Evolutionary conservation across 1,140 invertebrate species (phyloP).

Genomic region (Vollenhovia emeryi): DNA sequence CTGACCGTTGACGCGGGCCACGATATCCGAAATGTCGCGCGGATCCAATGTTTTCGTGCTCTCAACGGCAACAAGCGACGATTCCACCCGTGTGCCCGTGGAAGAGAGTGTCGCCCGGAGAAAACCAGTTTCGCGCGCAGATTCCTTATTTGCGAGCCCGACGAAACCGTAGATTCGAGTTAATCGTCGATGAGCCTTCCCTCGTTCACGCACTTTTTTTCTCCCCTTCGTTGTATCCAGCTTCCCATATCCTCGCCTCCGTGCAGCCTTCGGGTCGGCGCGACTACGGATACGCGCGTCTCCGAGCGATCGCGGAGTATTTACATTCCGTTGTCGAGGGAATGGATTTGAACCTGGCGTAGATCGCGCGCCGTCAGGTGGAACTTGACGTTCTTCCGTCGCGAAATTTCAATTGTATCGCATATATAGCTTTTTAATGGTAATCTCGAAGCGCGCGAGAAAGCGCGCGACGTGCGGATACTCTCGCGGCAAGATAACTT

Average conservation of each 20-base stretch:
- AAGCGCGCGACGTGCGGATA: background rate
- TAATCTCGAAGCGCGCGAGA: background rate
- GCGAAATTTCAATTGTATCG: background rate
- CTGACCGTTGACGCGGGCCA: conserved; percentile 78
- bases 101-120: conserved; percentile 65
- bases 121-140: conserved; percentile 79
- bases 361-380: background rate
- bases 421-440: background rate
- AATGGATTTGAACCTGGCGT: background rate
- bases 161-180: conserved; percentile 82
- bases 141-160: conserved; percentile 80
- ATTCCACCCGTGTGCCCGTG: conserved; percentile 50
- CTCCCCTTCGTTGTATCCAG: conserved; percentile 37
- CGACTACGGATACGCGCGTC: conserved; percentile 33
- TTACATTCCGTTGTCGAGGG: background rate
- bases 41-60: conserved; percentile 75
- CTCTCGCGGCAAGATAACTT: background rate
- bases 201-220: conserved; percentile 62
- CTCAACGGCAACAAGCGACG: conserved; percentile 57
- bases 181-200: conserved; percentile 82
- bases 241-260: conserved; percentile 3
- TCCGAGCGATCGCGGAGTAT: background rate
- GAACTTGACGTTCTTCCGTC: background rate
- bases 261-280: background rate
- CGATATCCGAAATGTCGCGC: conserved; percentile 80